A percentile compares a stretch with the other conserved stretches of the same genome.
Evolutionary conservation across 30 jellyfish, hydroid and myxozoan species (phyloP).

Genomic region (Hydractinia symbiolongicarpus): DNA sequence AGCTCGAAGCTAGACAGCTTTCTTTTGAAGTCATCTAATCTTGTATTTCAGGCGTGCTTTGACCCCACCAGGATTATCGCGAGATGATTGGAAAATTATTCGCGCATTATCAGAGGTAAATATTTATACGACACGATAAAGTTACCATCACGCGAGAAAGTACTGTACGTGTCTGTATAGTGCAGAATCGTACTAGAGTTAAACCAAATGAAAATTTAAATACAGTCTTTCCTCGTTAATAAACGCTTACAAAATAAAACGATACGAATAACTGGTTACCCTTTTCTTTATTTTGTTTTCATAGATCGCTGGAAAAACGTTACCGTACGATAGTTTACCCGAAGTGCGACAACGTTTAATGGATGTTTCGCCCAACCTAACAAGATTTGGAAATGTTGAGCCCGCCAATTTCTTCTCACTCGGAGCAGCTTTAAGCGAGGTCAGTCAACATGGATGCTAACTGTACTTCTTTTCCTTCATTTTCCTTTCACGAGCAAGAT

Average conservation of each 20-base stretch:
- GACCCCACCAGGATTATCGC: conserved; percentile 92
- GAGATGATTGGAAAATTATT: conserved; percentile 97
- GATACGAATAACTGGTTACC: too few species aligned
- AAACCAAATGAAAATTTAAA: too few species aligned
- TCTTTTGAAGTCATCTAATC: too few species aligned
- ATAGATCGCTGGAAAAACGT: conserved; percentile 63
- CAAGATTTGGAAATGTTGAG: conserved; percentile 89
- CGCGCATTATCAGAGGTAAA: conserved; percentile 94
- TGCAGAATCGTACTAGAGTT: too few species aligned
- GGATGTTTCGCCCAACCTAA: conserved; percentile 86
- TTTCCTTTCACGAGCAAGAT: neutral
- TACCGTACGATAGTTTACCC: conserved; percentile 66
- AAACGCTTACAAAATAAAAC: too few species aligned
- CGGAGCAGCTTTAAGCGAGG: conserved; percentile 56
- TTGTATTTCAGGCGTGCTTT: conserved; percentile 63
- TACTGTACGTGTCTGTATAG: too few species aligned
- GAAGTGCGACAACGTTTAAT: conserved; percentile 79
- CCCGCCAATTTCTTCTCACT: conserved; percentile 73
- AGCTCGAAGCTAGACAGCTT: too few species aligned
- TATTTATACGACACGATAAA: neutral
- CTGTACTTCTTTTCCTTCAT: neutral
- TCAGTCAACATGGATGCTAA: neutral
- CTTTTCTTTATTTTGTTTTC: neutral
- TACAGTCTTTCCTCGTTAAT: too few species aligned
- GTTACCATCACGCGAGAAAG: too few species aligned